A percentile compares a stretch with the other conserved stretches of the same genome.
These are phyloP conservation scores for Solenodon paradoxus DNA, from an alignment of 2,113 vertebrate genomes.

Conservation along the genomic window DNA sequence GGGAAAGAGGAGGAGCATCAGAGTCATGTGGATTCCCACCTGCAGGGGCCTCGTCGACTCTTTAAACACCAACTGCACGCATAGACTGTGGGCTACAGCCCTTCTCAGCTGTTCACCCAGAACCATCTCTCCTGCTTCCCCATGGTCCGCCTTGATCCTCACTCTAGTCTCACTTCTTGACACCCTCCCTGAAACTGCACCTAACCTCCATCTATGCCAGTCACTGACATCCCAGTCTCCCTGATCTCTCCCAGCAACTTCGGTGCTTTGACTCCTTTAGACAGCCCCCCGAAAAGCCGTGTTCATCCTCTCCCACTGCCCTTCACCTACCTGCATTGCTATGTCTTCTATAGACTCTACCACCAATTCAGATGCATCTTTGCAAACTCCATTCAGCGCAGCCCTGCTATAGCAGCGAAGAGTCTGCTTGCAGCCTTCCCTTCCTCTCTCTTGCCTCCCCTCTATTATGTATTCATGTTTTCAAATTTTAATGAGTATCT, in stretches of 20 bases:
- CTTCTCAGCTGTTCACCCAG: not conserved
- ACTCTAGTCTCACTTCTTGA: not conserved
- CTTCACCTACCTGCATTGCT: not conserved
- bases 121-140: not conserved
- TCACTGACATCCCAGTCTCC: not conserved
- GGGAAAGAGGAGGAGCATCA: not conserved
- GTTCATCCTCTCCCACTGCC: not conserved
- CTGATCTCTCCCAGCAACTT: not conserved
- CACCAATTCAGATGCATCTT: not conserved
- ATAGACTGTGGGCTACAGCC: not conserved
- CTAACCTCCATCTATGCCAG: not conserved
- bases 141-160: not conserved
- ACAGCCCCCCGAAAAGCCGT: not conserved
- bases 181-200: not conserved
- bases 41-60: not conserved
- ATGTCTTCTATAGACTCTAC: not conserved
- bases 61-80: not conserved
- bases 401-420: not conserved
- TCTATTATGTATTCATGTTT: not conserved
- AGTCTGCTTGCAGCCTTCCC: not conserved
- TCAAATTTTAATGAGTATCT: not conserved
- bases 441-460: not conserved
- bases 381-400: not conserved
- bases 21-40: not conserved
- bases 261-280: not conserved